These are phyloP conservation scores for Austrolebias charrua DNA, from an alignment of 2,797 vertebrate species.

Conservation along the genomic window DNA sequence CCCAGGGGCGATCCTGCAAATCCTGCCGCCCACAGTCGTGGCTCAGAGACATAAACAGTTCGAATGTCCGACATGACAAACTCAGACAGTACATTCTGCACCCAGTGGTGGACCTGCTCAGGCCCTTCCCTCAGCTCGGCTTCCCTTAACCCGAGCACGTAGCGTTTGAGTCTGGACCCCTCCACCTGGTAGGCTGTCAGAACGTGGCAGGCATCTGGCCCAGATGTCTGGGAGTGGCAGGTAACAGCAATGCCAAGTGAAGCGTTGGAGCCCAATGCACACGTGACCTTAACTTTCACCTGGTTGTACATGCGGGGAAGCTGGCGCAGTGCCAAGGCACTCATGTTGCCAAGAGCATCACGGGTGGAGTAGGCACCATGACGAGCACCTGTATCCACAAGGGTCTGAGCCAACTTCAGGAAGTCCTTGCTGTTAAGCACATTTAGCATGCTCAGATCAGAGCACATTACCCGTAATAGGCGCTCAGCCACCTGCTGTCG, in stretches of 20 bases:
- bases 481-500: constrained; percentile 95
- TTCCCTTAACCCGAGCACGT: constrained; percentile 92
- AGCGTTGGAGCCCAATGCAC: constrained; percentile 92
- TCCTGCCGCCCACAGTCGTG: constrained; percentile 85
- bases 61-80: constrained; percentile 99
- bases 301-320: constrained; percentile 99
- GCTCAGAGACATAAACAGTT: constrained; percentile 94
- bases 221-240: constrained; percentile 92
- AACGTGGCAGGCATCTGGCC: constrained; percentile 92
- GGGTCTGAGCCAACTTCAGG: constrained; percentile 94
- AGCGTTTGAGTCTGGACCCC: constrained; percentile 91
- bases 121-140: constrained; percentile 89
- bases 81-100: constrained; percentile 97
- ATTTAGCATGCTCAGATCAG: constrained; percentile 90
- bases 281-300: constrained; percentile 98
- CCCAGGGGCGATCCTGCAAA: constrained; percentile 80
- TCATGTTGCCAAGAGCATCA: constrained; percentile 95
- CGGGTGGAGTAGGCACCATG: constrained; percentile 95
- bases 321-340: constrained; percentile 93
- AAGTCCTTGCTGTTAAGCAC: constrained; percentile 96
- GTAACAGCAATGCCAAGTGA: constrained; percentile 95
- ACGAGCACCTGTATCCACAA: constrained; percentile 96
- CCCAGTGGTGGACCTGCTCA: constrained; percentile 97
- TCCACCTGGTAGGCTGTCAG: constrained; percentile 96
- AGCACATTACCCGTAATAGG: constrained; percentile 94